Evolutionary conservation across 2,888 invertebrate genomes (phyloP).

Genomic region (Tiliacea citrago): DNA sequence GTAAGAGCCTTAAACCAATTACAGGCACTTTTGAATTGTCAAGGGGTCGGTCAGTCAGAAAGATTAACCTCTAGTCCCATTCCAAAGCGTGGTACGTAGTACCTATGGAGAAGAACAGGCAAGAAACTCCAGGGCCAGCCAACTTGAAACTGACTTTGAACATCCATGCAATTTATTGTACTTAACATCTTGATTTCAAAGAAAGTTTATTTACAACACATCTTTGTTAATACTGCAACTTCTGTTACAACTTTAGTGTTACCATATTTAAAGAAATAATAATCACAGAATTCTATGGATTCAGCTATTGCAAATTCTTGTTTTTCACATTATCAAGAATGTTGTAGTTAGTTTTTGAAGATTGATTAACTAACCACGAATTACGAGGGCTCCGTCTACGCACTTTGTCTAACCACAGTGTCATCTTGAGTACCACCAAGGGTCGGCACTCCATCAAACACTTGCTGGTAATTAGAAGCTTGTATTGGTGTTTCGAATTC

Average conservation of each 20-base stretch:
- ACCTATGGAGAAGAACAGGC: no score
- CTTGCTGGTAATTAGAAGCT: conserved; percentile 24
- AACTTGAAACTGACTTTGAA: no score
- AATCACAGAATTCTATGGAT: no score
- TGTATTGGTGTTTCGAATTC: conserved; percentile 5
- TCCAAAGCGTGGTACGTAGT: no score
- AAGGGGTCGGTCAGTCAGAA: no score
- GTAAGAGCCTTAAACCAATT: no score
- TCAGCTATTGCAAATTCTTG: no score
- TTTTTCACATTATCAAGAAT: no score
- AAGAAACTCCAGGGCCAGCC: no score
- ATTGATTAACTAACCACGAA: not conserved
- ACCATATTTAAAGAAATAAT: not conserved
- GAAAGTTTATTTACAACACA: not conserved
- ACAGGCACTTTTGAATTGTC: no score
- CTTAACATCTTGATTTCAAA: not conserved
- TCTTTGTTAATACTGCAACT: not conserved
- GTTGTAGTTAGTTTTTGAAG: not conserved
- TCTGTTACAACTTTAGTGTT: not conserved
- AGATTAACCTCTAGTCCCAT: no score
- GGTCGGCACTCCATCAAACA: not conserved
- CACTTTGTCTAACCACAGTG: conserved; percentile 2
- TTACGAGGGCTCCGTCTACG: not conserved
- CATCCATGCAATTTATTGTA: not conserved
- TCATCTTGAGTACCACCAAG: conserved; percentile 7